These are phyloP conservation scores for Emys orbicularis DNA, from an alignment of 2,797 vertebrate species.

Conservation along the genomic window DNA sequence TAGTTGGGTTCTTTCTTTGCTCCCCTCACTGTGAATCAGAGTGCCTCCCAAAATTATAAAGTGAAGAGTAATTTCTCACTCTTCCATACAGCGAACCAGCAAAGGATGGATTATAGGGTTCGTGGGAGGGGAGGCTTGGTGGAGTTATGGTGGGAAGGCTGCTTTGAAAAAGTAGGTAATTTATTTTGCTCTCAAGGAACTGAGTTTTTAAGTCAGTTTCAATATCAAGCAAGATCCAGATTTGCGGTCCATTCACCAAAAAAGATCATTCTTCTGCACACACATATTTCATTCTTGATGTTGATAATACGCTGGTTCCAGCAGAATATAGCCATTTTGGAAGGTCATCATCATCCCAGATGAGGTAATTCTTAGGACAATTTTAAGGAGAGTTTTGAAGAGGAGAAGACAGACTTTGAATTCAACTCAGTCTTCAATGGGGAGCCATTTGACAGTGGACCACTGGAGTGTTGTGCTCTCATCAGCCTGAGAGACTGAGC, in stretches of 20 bases:
- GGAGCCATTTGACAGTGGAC: not conserved
- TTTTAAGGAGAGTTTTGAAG: not conserved
- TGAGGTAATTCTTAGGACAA: not conserved
- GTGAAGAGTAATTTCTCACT: not conserved
- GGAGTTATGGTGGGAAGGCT: too few relatives aligned
- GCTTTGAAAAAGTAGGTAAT: too few relatives aligned
- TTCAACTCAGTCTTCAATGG: not conserved
- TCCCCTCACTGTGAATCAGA: not conserved
- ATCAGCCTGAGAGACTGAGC: not conserved
- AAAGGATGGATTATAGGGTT: too few relatives aligned
- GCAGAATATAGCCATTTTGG: too few relatives aligned
- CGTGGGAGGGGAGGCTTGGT: not conserved
- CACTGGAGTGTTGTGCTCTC: rapidly evolving
- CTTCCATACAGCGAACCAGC: not conserved
- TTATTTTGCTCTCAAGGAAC: not conserved
- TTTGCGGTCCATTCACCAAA: not conserved
- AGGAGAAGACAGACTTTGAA: not conserved
- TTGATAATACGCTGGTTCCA: not conserved
- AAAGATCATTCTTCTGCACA: not conserved
- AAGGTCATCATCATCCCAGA: not conserved
- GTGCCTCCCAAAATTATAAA: not conserved
- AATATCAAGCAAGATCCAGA: not conserved
- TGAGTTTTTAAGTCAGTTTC: not conserved
- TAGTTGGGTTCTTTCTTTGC: not conserved
- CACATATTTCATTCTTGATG: not conserved